Evolutionary conservation across 2,888 invertebrate species (phyloP), one percentile per base, ranked within the genome.

Genomic region (Anorthoa munda): DNA sequence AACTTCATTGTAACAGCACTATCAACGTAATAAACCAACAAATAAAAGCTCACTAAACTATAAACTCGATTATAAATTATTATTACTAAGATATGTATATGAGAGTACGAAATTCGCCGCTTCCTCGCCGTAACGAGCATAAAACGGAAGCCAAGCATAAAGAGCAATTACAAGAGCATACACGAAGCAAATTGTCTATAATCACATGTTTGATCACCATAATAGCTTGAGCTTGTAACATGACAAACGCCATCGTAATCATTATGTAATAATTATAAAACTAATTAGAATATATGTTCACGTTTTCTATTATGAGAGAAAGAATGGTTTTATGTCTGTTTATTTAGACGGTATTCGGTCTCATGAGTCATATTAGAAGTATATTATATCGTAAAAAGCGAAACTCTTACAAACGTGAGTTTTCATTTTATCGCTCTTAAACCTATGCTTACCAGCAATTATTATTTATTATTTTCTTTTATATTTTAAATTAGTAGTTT

Each of bases 101-200:
- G 21, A 71, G 60, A 74, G 31, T 50, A 68, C 50, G 21, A 73
- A 77, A 71, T 55, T 51, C 65, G 50, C 69, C 48, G 73, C 72
- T 81, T 80, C 79, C 79, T 66, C 60, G 39, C 59, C 26, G 11
- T 87, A 86, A 87, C 86, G 83, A 87, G 85, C 66, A 21, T 5
- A 18, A 77, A 79, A 85, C 86, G 88, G 87, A 86, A 86, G 78
- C 60, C 26, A 59, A 26, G 23, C 71, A 77, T 87, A 86, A 86
- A 86, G 21, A 50, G 77, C 70, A 78, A 85, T 86, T 83, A 83
- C 67, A 66, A 60, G 63, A 58, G 66, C 48, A 79, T 83, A 82
- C 55, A 46, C 50, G 59, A 82, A 66, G 75, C 77, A 78, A 84
- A 86, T 86, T 79, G 72, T 66, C n/a, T 73, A 63, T 87, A 84